Conservation (phyloP, 2,113 vertebrate species). For the Procavia capensis region DNA sequence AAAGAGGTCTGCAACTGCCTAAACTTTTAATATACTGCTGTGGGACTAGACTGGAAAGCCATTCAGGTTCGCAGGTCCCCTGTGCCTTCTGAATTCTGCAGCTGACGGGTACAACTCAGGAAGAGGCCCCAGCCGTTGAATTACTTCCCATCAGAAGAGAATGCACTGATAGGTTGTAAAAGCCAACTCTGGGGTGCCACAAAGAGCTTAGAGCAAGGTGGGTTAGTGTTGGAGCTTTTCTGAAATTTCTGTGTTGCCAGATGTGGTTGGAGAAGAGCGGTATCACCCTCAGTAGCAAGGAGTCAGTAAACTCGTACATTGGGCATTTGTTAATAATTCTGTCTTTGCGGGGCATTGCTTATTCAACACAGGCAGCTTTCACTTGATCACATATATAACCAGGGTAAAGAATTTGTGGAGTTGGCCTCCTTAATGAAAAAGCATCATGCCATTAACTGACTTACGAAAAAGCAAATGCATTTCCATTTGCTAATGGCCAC, state of each 20-base stretch:
- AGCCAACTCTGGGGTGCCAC: background rate
- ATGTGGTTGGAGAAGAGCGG: background rate
- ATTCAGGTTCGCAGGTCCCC: background rate
- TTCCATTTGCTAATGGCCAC: background rate
- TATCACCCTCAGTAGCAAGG: background rate
- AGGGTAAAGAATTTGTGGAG: background rate
- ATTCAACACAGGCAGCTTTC: background rate
- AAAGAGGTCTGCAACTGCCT: background rate
- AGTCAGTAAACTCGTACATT: background rate
- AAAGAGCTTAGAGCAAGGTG: background rate
- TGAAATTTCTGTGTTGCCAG: constrained; percentile 29
- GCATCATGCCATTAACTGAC: background rate
- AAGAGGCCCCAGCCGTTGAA: constrained; percentile 51
- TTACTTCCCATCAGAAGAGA: constrained; percentile 39
- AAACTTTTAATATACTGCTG: background rate
- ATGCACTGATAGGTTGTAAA: background rate
- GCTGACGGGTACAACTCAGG: constrained; percentile 37
- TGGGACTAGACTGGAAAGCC: background rate
- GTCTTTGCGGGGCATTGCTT: background rate
- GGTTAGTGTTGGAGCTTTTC: background rate
- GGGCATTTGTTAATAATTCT: background rate
- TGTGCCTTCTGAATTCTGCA: constrained; percentile 48
- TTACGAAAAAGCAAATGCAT: background rate
- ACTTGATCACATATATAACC: background rate
- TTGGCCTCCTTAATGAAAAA: background rate